These are phyloP conservation scores for Dicentrarchus labrax DNA, from an alignment of 2,113 vertebrate genomes.

Conservation along the genomic window DNA sequence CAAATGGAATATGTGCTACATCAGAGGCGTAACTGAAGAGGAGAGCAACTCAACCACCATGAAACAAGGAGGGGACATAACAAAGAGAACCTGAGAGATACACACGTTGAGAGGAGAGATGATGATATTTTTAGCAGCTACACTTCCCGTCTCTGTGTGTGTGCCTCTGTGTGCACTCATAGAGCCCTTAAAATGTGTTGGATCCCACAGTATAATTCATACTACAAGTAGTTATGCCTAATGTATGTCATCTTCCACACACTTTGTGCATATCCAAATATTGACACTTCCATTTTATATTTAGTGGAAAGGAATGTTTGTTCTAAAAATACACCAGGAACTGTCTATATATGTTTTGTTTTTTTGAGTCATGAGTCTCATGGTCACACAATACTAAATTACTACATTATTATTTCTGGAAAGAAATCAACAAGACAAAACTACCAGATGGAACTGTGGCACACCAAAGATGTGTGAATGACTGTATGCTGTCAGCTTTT, in stretches of 20 bases:
- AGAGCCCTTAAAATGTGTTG: neutral
- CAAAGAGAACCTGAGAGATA: constrained; percentile 25
- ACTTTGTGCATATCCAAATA: neutral
- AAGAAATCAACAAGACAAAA: neutral
- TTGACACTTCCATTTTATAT: neutral
- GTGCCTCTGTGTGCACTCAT: neutral
- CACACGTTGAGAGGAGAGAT: constrained; percentile 18
- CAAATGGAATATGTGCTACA: constrained; percentile 59
- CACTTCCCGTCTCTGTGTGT: constrained; percentile 3
- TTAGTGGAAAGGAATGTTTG: neutral
- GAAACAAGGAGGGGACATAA: constrained; percentile 24
- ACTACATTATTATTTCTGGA: neutral
- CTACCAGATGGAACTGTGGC: neutral
- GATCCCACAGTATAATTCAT: neutral
- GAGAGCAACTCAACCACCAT: constrained; percentile 11
- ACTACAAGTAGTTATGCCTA: no score
- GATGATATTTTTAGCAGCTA: constrained; percentile 32
- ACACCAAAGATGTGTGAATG: neutral
- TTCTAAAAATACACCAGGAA: neutral
- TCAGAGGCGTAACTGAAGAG: constrained; percentile 64
- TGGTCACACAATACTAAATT: no score
- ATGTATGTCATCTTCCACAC: neutral
- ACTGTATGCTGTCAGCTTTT: neutral
- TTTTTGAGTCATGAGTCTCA: neutral
- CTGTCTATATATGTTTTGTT: neutral